Conservation (phyloP, 2,888 invertebrate genomes). For the Amiota minor region DNA sequence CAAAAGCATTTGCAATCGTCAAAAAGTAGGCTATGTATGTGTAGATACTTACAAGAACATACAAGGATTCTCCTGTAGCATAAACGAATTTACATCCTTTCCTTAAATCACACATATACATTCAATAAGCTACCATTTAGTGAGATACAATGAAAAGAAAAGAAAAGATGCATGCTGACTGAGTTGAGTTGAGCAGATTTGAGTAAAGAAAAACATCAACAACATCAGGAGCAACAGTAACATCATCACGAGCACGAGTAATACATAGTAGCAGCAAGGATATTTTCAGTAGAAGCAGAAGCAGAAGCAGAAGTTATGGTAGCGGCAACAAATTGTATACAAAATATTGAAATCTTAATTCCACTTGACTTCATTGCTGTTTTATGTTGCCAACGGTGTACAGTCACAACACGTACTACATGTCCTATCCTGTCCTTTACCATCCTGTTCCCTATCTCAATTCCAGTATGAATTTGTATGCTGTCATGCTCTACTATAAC, state of each 20-base stretch:
- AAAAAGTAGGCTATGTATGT: background rate
- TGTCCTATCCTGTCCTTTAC: no score
- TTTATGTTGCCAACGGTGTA: conserved; percentile 27
- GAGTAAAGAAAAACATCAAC: conserved; percentile 3
- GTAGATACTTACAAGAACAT: background rate
- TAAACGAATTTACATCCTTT: background rate
- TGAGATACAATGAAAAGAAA: conserved; percentile 1
- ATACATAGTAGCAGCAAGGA: background rate
- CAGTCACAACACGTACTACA: background rate
- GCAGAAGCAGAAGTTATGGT: conserved; percentile 22
- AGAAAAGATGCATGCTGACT: no score
- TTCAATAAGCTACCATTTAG: background rate
- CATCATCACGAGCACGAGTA: background rate
- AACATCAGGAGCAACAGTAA: conserved; percentile 23
- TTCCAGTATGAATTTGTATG: no score
- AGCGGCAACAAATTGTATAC: conserved; percentile 33
- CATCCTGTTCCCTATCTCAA: no score
- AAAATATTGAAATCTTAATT: conserved; percentile 45
- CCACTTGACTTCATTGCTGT: conserved; percentile 47
- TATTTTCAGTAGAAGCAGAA: conserved; percentile 20
- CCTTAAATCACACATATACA: background rate
- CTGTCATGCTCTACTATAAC: no score
- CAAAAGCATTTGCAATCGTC: background rate
- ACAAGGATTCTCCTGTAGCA: background rate
- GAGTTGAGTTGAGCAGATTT: background rate